These are phyloP conservation scores for Serilophus lunatus DNA, from an alignment of 2,113 vertebrate species.

Conservation along the genomic window DNA sequence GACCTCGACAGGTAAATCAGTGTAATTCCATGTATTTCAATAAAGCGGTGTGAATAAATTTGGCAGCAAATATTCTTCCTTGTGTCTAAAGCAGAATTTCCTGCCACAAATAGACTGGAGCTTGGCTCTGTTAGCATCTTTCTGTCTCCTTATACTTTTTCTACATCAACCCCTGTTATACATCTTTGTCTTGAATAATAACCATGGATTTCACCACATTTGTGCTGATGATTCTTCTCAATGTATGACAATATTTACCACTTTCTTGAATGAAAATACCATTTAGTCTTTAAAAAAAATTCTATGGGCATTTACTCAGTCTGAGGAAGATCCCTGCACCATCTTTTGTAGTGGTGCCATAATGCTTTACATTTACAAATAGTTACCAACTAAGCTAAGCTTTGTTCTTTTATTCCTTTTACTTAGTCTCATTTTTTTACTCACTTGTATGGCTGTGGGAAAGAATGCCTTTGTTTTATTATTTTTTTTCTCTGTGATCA, in stretches of 20 bases:
- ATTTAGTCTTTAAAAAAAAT: not conserved
- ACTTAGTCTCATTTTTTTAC: not conserved
- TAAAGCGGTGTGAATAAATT: not conserved
- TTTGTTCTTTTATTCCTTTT: not conserved
- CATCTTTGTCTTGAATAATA: not conserved
- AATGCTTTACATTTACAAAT: not conserved
- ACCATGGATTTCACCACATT: not conserved
- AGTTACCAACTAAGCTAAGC: not conserved
- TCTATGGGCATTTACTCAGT: not conserved
- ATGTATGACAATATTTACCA: not conserved
- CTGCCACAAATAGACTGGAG: not conserved
- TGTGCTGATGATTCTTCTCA: not conserved
- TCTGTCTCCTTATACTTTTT: not conserved
- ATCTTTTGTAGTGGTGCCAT: not conserved
- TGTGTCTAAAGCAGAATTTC: not conserved
- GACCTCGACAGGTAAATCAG: not conserved
- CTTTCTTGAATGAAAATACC: not conserved
- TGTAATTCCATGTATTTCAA: not conserved
- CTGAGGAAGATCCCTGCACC: not conserved
- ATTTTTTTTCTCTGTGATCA: not conserved
- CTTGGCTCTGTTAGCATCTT: not conserved
- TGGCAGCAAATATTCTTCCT: not conserved
- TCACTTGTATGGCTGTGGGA: rapidly evolving
- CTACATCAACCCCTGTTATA: not conserved
- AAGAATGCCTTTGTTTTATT: not conserved